Evolutionary conservation across 2,888 invertebrate genomes (phyloP), one percentile per base, ranked within the genome.

Genomic region (Drosophila lacicola): DNA sequence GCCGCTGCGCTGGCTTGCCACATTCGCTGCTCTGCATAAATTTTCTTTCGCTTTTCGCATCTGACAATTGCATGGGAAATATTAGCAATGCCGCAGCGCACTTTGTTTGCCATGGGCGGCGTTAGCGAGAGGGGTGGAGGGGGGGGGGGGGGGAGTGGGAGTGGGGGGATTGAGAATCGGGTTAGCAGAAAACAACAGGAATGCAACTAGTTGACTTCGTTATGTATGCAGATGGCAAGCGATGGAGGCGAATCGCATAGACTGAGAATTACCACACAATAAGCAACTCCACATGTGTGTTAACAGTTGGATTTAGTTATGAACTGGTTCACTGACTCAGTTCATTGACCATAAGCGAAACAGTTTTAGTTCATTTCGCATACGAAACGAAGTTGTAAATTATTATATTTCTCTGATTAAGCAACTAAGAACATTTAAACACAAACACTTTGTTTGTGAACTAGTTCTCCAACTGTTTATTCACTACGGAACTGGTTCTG

Each of bases 31-130:
- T 86, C 64, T 86, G 84, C 88, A 84, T 89, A 89, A 74, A 88
- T 84, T 89, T 81, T 69, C 58, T 49, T 61, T 62, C 63, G 69
- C 74, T 42, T 74, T 69, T 74, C 68, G 66, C 81, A 74, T 88
- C 72, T 88, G 86, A 86, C 86, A 82, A 88, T 88, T 86, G 87
- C 70, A 76, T 67, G 67, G 67, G 67, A 80, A 78, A 78, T 80
- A 80, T 78, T 76, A 76, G 72, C 80, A 64, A 42, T 72, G 58
- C 39, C 70, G 54, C 58, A 70, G 58, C 71, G 76, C 64, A 64
- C 58, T 78, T 74, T 75, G 79, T 67, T 74, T 74, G 74, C 62
- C 68, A 6, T 36, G 25, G n/a, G 13, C 0, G 55, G 9, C 0
- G 14, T 8, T 2, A 1, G 11, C 1, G 3, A 2, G 0, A n/a